A percentile compares a stretch with the other conserved stretches of the same genome.
phyloP scores from a whole-genome alignment of 2,888 invertebrate genomes.

The Eilema griseolum region DNA sequence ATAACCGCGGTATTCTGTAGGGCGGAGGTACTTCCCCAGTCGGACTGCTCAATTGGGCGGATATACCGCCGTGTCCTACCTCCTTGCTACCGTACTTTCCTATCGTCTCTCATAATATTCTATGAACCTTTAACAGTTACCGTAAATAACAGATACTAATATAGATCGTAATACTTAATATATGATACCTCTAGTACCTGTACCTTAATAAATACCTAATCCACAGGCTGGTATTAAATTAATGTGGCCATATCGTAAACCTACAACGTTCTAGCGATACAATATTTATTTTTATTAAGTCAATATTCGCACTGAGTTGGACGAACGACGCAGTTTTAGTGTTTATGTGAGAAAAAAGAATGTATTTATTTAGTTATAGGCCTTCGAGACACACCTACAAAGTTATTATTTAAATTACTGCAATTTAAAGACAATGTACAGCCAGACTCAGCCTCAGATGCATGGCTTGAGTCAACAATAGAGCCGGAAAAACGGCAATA shows the following conservation, averaged over 20 bases:
- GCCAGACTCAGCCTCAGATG: too few species aligned
- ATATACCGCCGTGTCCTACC: too few species aligned
- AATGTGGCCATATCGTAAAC: slow-evolving; percentile 79
- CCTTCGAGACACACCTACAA: neutral
- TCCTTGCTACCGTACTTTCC: too few species aligned
- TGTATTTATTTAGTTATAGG: neutral
- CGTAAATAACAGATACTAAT: slow-evolving; percentile 39
- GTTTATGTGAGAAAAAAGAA: too few species aligned
- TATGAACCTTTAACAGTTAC: slow-evolving; percentile 23
- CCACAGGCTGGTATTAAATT: slow-evolving; percentile 74
- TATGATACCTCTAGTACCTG: slow-evolving; percentile 29
- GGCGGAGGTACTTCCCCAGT: too few species aligned
- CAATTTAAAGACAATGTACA: too few species aligned
- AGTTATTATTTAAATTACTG: too few species aligned
- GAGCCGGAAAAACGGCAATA: too few species aligned
- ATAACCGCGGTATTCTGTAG: too few species aligned
- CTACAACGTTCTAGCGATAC: slow-evolving; percentile 67
- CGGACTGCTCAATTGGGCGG: too few species aligned
- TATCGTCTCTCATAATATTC: slow-evolving; percentile 19
- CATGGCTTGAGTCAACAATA: too few species aligned
- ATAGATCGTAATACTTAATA: slow-evolving; percentile 23
- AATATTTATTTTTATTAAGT: slow-evolving; percentile 82
- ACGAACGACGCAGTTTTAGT: slow-evolving; percentile 40
- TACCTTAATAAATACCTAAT: slow-evolving; percentile 80
- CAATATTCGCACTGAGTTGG: slow-evolving; percentile 56